A percentile compares a stretch with the other conserved stretches of the same genome.
phyloP scores from a whole-genome alignment of 2,113 vertebrate species.

The Hippocampus comes region DNA sequence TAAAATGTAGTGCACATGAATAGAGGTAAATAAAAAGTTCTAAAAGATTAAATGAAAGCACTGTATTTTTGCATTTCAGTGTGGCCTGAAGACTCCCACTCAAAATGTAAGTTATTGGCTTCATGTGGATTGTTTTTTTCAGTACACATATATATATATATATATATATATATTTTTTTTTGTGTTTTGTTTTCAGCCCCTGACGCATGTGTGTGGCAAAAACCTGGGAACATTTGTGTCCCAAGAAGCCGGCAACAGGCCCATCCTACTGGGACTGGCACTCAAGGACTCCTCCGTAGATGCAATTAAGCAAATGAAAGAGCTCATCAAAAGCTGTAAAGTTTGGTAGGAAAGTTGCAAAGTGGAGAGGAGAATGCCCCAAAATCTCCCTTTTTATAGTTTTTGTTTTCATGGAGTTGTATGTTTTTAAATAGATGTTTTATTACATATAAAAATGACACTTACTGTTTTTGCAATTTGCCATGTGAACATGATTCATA shows the following conservation, averaged over 20 bases:
- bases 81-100: too few species aligned
- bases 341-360: slow-evolving; percentile 81
- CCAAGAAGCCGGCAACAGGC: slow-evolving; percentile 86
- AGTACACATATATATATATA: too few species aligned
- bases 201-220: slow-evolving; percentile 90
- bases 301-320: slow-evolving; percentile 80
- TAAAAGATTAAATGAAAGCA: too few species aligned
- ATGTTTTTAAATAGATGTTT: neutral
- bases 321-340: slow-evolving; percentile 84
- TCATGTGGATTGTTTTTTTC: too few species aligned
- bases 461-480: neutral
- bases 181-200: slow-evolving; percentile 74
- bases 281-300: slow-evolving; percentile 85
- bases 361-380: neutral
- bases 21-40: too few species aligned
- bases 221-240: slow-evolving; percentile 85
- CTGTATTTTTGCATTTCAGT: too few species aligned
- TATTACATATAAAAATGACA: slow-evolving; percentile 8
- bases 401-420: neutral
- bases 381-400: neutral
- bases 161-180: too few species aligned
- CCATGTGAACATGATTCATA: neutral
- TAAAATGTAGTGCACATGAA: too few species aligned
- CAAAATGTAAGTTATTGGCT: too few species aligned
- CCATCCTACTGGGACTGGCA: slow-evolving; percentile 84